These are phyloP conservation scores for Hemiscyllium ocellatum DNA, from an alignment of 2,113 vertebrate species.

Conservation along the genomic window DNA sequence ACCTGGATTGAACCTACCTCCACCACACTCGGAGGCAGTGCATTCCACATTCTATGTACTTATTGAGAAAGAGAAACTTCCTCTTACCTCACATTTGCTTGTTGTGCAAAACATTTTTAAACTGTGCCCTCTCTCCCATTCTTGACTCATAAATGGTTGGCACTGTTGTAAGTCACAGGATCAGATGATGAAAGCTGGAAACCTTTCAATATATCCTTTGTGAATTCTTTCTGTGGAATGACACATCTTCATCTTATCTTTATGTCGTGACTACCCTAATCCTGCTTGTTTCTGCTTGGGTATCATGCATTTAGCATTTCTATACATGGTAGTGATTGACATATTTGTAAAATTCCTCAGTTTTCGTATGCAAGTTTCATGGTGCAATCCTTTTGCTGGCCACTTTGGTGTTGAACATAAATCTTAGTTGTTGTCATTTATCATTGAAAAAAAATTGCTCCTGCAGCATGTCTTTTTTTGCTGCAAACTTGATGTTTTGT, in stretches of 20 bases:
- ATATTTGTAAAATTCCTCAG: not conserved
- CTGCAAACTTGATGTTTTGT: not conserved
- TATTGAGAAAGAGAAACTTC: too few relatives aligned
- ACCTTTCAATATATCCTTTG: not conserved
- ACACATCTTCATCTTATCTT: not conserved
- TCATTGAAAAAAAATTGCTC: not conserved
- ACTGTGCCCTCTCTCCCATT: not conserved
- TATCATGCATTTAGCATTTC: not conserved
- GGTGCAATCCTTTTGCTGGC: not conserved
- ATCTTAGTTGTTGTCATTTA: not conserved
- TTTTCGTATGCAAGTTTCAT: not conserved
- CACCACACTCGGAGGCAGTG: too few relatives aligned
- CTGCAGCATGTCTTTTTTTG: not conserved
- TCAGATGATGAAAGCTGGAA: not conserved
- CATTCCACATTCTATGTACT: too few relatives aligned
- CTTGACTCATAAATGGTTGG: not conserved
- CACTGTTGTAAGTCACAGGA: not conserved
- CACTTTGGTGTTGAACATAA: not conserved
- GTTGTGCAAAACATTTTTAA: too few relatives aligned
- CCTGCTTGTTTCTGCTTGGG: not conserved
- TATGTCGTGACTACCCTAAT: not conserved
- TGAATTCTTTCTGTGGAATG: not conserved
- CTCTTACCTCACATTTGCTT: too few relatives aligned
- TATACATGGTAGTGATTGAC: not conserved
- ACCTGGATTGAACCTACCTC: too few relatives aligned